Conservation (phyloP, 2,888 invertebrate genomes). For the Spisula solida region DNA sequence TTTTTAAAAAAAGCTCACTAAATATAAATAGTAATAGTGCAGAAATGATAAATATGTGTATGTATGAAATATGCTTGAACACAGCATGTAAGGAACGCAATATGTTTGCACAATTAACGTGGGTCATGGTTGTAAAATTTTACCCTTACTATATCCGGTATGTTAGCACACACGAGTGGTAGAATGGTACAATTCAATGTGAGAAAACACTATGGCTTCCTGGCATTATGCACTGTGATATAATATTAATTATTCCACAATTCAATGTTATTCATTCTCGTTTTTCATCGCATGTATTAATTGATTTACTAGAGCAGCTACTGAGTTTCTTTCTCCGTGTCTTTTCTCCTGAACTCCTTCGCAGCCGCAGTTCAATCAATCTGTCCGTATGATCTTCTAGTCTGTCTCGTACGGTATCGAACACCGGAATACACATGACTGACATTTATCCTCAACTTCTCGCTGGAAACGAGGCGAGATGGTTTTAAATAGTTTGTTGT, state of each 20-base stretch:
- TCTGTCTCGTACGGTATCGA: not conserved
- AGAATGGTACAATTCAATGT: not conserved
- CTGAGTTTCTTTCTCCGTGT: not conserved
- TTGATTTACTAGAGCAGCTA: not conserved
- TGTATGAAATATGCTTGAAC: constrained; percentile 37
- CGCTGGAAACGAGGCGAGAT: constrained; percentile 3
- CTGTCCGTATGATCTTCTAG: not conserved
- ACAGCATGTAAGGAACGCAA: constrained; percentile 29
- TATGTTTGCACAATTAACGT: not conserved
- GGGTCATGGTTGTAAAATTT: constrained; percentile 4
- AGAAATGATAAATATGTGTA: constrained; percentile 5
- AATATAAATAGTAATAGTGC: constrained; percentile 22
- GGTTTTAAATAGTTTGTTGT: constrained; percentile 24
- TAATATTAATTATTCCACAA: not conserved
- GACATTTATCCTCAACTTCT: constrained; percentile 30
- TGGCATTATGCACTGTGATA: not conserved
- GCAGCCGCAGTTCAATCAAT: not conserved
- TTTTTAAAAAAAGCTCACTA: not conserved
- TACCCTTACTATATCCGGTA: constrained; percentile 13
- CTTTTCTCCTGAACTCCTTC: not conserved
- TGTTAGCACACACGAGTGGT: not conserved
- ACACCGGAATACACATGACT: constrained; percentile 10
- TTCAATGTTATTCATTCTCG: not conserved
- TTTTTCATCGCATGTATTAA: not conserved
- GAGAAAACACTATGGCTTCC: not conserved